phyloP scores from a whole-genome alignment of 2,888 invertebrate species.

The Euplexia lucipara region DNA sequence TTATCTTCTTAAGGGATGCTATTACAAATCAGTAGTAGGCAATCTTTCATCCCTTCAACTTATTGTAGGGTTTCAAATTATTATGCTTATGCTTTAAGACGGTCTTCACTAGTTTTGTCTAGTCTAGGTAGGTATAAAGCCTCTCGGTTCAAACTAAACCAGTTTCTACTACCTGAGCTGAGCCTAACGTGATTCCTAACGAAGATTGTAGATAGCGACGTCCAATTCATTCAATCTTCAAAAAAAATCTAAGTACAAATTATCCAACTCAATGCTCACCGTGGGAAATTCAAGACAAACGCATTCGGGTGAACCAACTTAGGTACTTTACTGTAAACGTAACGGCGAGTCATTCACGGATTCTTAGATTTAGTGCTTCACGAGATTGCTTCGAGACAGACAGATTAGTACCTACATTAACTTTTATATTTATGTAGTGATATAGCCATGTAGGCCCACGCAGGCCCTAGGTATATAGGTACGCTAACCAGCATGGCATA shows the following conservation, averaged over 20 bases:
- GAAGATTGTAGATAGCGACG: slow-evolving; percentile 41
- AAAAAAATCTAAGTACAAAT: slow-evolving; percentile 31
- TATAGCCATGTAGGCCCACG: slow-evolving; percentile 26
- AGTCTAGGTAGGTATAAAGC: slow-evolving; percentile 4
- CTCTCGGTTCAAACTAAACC: slow-evolving; percentile 37
- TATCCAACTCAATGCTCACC: slow-evolving; percentile 20
- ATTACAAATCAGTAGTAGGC: not conserved
- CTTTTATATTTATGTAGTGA: slow-evolving; percentile 20
- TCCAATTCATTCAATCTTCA: slow-evolving; percentile 20
- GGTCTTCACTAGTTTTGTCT: slow-evolving; percentile 28
- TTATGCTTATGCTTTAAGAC: not conserved
- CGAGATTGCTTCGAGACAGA: slow-evolving; percentile 36
- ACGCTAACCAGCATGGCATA: slow-evolving; percentile 6
- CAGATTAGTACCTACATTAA: slow-evolving; percentile 29
- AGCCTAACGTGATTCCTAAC: slow-evolving; percentile 31
- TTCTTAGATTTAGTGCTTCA: slow-evolving; percentile 28
- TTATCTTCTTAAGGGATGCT: not conserved
- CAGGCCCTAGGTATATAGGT: slow-evolving; percentile 9
- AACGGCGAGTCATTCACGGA: slow-evolving; percentile 41
- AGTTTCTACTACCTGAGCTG: slow-evolving; percentile 27
- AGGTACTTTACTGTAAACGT: slow-evolving; percentile 42
- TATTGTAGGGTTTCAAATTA: not conserved
- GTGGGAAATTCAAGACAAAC: slow-evolving; percentile 45
- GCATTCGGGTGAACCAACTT: slow-evolving; percentile 30
- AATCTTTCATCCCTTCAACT: not conserved